Conservation (phyloP, 2,113 vertebrate species). For the human (Homo sapiens) region GRCh38 chr11:122563501-122564000, state of each 20-base stretch:
- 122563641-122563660: not conserved
- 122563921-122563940: not conserved
- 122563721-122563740: not conserved
- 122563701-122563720: not conserved
- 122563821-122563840: not conserved
- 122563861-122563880: not conserved
- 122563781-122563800: not conserved
- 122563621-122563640: too few relatives aligned
- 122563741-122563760: not conserved
- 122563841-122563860: not conserved
- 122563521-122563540: too few relatives aligned
- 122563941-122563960: not conserved
- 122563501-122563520: too few relatives aligned
- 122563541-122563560: too few relatives aligned
- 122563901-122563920: not conserved
- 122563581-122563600: too few relatives aligned
- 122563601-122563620: too few relatives aligned
- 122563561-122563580: too few relatives aligned
- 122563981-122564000: not conserved
- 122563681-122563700: not conserved
- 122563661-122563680: not conserved
- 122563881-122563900: not conserved
- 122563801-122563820: not conserved
- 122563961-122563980: not conserved
- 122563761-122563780: not conserved